Evolutionary conservation across 2,113 vertebrate genomes (phyloP).

Genomic region (Carettochelys insculpta): DNA sequence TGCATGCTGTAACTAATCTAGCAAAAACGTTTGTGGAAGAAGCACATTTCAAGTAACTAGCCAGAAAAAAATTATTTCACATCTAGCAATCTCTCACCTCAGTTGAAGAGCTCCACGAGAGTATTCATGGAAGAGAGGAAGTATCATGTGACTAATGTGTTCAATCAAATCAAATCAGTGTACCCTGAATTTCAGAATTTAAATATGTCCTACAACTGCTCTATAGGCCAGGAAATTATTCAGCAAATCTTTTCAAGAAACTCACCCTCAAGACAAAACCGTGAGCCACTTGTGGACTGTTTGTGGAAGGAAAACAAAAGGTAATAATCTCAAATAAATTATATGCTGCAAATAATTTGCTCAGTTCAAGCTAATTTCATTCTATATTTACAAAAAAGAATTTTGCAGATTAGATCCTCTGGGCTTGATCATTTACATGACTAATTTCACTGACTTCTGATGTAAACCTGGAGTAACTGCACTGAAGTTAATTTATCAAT

Average conservation of each 20-base stretch:
- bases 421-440: neutral
- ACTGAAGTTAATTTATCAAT: neutral
- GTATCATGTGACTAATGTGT: constrained; percentile 1
- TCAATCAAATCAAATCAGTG: constrained; percentile 25
- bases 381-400: neutral
- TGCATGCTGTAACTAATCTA: neutral
- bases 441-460: neutral
- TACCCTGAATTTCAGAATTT: neutral
- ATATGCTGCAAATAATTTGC: neutral
- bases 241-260: neutral
- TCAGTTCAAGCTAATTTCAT: neutral
- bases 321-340: neutral
- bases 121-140: constrained; percentile 28
- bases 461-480: neutral
- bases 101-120: constrained; percentile 22
- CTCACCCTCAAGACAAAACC: constrained; percentile 19
- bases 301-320: constrained; percentile 14
- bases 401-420: neutral
- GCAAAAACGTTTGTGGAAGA: constrained; percentile 10
- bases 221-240: constrained; percentile 37
- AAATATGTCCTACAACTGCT: constrained; percentile 11
- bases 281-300: neutral
- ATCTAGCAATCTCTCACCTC: neutral
- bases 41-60: neutral
- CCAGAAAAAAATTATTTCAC: constrained; percentile 15